These are phyloP conservation scores for Oscheius onirici DNA, from an alignment of 2,888 invertebrate species.

Conservation along the genomic window DNA sequence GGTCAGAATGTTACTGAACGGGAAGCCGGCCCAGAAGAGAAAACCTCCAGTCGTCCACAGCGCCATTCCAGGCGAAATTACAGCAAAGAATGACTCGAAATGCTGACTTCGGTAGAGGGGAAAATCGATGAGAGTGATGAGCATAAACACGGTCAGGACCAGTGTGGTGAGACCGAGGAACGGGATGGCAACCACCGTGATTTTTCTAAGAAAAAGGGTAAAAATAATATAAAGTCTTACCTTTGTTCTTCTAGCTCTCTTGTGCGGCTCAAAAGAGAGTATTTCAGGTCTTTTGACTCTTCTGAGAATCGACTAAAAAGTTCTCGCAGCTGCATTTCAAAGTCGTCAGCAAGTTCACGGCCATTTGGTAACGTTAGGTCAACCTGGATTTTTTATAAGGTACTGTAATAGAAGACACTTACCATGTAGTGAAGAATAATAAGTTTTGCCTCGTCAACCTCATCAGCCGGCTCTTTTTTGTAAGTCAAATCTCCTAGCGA, in stretches of 20 bases:
- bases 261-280: constrained; percentile 57
- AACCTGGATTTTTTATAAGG: constrained; percentile 38
- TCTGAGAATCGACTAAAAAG: constrained; percentile 57
- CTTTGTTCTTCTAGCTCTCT: constrained; percentile 67
- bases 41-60: constrained; percentile 65
- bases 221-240: constrained; percentile 19
- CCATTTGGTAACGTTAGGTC: constrained; percentile 57
- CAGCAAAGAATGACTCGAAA: constrained; percentile 66
- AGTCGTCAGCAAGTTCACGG: constrained; percentile 48
- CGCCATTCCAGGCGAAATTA: constrained; percentile 68
- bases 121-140: constrained; percentile 60
- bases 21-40: constrained; percentile 61
- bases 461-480: constrained; percentile 34
- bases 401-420: background rate
- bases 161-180: constrained; percentile 61
- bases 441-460: constrained; percentile 53
- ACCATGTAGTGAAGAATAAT: constrained; percentile 69
- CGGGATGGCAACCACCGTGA: constrained; percentile 64
- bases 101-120: constrained; percentile 66
- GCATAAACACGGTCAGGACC: constrained; percentile 65
- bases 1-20: constrained; percentile 69
- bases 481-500: constrained; percentile 54
- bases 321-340: constrained; percentile 57
- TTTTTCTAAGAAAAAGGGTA: constrained; percentile 40
- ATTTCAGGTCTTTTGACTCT: constrained; percentile 54